Evolutionary conservation across 2,888 invertebrate species (phyloP), one percentile per base, ranked within the genome.

Genomic region (Coecobrya sp.): DNA sequence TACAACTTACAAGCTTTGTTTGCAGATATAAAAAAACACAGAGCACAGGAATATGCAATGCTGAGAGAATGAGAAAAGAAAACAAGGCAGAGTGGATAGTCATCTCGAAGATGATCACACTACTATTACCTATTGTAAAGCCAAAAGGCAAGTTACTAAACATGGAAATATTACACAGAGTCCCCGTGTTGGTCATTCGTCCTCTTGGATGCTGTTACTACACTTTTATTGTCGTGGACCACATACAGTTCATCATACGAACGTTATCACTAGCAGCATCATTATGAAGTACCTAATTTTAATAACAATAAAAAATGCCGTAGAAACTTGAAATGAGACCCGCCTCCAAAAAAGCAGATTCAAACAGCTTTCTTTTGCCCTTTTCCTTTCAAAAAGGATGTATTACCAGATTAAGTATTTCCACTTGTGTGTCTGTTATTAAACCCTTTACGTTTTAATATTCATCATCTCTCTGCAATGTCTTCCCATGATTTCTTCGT

Each of bases 71-170:
- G 22, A 25, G 16, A 4, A 25, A 25, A 55, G 55, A 19, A 73
- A 19, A 45, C 25, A 27, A 30, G 30, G 25, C 11, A 13, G 30
- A 3, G 27, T 27, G 13, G 27, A 27, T 25, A 49, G 25, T 62
- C 19, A 62, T 62, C 62, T 62, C n/a, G 25, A 22, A n/a, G 62
- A 62, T 10, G 27, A 68, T 30, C 16, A 30, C 16, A 52, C 27
- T 65, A 68, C 68, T 68, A 68, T n/a, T 68, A 68, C 25, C 25
- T 13, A 27, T 22, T 36, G 19, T 22, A 82, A 68, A 82, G 82
- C 89, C 84, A 89, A 89, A 70, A 89, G 76, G 85, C 91, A 91
- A 91, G 91, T 91, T 91, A 86, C 91, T 91, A 91, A 86, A 91
- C 36, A 91, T 91, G 91, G 91, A 76, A 91, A 68, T 85, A 85